Evolutionary conservation across 2,888 invertebrate genomes (phyloP), one percentile per base, ranked within the genome.

Genomic region (Esperia sulphurella): DNA sequence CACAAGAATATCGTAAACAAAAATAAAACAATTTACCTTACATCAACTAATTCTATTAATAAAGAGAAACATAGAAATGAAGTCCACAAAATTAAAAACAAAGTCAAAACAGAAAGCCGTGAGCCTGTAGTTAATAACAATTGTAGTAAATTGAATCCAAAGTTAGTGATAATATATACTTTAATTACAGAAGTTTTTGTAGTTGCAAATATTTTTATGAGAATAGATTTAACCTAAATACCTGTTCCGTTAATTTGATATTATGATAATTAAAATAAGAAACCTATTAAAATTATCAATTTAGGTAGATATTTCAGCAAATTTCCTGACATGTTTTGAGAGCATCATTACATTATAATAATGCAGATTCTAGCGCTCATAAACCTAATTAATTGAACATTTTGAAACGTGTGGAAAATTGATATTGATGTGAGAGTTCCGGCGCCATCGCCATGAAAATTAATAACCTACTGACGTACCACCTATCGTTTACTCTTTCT

Each of bases 391-490:
- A 81, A 83, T 79, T 69, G 70, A 69, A 73, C 52, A 61, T 72
- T 71, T 75, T 72, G 61, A 72, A 74, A 74, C 70, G 63, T 65
- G 63, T 58, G 57, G 63, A 53, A 84, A 83, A 85, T 83, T 82
- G 79, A 78, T 78, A 84, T 85, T 86, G 82, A 84, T 85, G 83
- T 65, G 67, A 64, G 58, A 68, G 69, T 79, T 81, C 77, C 79
- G 75, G 61, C 60, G 55, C 52, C 64, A 58, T 21, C 54, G 50
- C 65, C n/a, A 51, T 53, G 56, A 50, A 69, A 62, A 65, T 70
- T 73, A 73, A 77, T 76, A 74, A 67, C 62, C 58, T 57, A 61
- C 62, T 62, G 59, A 57, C 50, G 58, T 46, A 21, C 21, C 21
- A 21, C 47, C 50, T 59, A 62, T 53, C 48, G 45, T 9, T 9